phyloP scores from a whole-genome alignment of 2,888 invertebrate species.

The Torymus aiolomorphi region DNA sequence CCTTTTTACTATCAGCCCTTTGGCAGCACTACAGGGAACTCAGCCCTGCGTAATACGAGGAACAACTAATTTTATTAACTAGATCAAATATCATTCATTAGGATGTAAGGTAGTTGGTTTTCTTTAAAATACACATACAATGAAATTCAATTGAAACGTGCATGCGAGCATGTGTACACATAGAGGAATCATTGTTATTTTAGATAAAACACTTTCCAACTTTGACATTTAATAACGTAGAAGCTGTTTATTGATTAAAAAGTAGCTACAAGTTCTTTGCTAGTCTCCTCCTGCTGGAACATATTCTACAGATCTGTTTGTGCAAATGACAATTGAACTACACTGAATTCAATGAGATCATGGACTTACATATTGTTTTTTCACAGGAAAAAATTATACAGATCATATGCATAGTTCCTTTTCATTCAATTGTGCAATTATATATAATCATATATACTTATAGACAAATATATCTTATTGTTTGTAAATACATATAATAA shows the following conservation, averaged over 20 bases:
- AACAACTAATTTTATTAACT: slow-evolving; percentile 65
- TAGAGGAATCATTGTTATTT: slow-evolving; percentile 49
- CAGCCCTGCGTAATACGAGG: slow-evolving; percentile 62
- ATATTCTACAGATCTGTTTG: slow-evolving; percentile 56
- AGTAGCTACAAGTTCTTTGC: slow-evolving; percentile 37
- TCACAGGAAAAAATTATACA: slow-evolving; percentile 24
- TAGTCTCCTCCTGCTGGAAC: neutral
- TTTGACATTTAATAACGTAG: slow-evolving; percentile 46
- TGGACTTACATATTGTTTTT: slow-evolving; percentile 20
- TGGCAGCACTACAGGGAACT: slow-evolving; percentile 68
- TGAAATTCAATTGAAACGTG: slow-evolving; percentile 61
- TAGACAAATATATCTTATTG: slow-evolving; percentile 14
- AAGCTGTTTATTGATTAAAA: slow-evolving; percentile 46
- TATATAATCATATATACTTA: slow-evolving; percentile 20
- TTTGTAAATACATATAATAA: neutral
- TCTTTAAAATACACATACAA: slow-evolving; percentile 60
- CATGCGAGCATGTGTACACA: slow-evolving; percentile 44
- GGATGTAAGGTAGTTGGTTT: slow-evolving; percentile 58
- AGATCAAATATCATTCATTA: slow-evolving; percentile 60
- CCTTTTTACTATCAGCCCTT: slow-evolving; percentile 65
- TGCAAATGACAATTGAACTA: slow-evolving; percentile 63
- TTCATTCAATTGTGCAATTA: slow-evolving; percentile 9
- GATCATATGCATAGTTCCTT: slow-evolving; percentile 14
- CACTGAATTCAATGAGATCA: slow-evolving; percentile 38
- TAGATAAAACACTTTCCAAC: slow-evolving; percentile 45